Conservation (phyloP, 2,888 invertebrate species). For the Monochamus alternatus region DNA sequence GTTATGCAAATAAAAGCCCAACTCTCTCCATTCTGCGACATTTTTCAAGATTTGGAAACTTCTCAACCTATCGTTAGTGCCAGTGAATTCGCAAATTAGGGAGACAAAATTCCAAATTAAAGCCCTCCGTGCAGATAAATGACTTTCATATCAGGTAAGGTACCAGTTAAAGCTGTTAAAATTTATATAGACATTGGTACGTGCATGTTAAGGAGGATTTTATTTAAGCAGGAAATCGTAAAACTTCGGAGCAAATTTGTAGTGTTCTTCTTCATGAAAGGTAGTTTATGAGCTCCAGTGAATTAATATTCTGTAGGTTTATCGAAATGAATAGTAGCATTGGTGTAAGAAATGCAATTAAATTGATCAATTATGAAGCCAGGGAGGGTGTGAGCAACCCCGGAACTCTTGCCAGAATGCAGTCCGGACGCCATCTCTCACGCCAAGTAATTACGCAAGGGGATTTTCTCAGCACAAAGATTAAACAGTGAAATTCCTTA, state of each 20-base stretch:
- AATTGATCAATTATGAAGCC: constrained; percentile 61
- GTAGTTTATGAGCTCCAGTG: constrained; percentile 23
- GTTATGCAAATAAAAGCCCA: neutral
- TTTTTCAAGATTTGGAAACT: constrained; percentile 4
- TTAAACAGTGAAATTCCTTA: constrained; percentile 69
- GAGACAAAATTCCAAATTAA: constrained; percentile 10
- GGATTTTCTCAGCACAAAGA: constrained; percentile 68
- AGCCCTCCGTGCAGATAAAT: constrained; percentile 2
- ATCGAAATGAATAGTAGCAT: constrained; percentile 53
- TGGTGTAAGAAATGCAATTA: constrained; percentile 62
- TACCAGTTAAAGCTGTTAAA: constrained; percentile 10
- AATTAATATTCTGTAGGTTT: constrained; percentile 50
- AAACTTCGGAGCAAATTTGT: constrained; percentile 8
- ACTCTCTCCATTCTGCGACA: neutral
- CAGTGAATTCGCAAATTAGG: constrained; percentile 1
- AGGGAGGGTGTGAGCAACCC: constrained; percentile 50
- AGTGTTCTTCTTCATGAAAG: constrained; percentile 28
- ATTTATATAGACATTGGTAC: constrained; percentile 10
- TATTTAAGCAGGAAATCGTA: constrained; percentile 8
- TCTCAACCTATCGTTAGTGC: constrained; percentile 8
- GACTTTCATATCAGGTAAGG: constrained; percentile 8
- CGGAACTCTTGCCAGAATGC: constrained; percentile 62
- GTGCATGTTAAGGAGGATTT: constrained; percentile 12
- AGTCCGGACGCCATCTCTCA: constrained; percentile 66
- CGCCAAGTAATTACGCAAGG: constrained; percentile 68